These are phyloP conservation scores for Grus americana DNA, from an alignment of 2,113 vertebrate species.

Conservation along the genomic window DNA sequence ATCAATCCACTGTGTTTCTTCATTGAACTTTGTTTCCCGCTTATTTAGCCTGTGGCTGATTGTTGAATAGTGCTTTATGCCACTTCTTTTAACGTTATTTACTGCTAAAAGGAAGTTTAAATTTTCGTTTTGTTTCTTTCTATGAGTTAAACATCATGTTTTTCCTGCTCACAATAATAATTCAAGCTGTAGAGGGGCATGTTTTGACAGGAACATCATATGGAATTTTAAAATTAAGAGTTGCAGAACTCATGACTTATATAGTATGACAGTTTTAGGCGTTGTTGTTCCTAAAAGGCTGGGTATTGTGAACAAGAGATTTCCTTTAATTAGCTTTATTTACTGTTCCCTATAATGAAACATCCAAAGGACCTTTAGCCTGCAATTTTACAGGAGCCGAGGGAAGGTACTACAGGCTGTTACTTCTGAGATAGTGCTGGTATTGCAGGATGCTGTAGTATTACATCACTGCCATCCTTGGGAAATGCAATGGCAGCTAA, in stretches of 20 bases:
- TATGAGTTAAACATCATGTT: neutral
- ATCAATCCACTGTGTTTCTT: neutral
- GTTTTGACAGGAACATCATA: constrained; percentile 30
- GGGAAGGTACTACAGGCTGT: neutral
- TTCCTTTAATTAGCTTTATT: constrained; percentile 53
- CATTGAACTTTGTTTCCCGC: neutral
- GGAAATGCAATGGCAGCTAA: neutral
- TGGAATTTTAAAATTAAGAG: constrained; percentile 14
- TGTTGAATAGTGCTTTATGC: neutral
- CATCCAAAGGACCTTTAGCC: neutral
- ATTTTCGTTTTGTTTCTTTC: constrained; percentile 11
- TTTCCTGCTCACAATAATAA: neutral
- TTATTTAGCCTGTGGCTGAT: neutral
- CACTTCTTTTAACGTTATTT: constrained; percentile 17
- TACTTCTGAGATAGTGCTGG: neutral
- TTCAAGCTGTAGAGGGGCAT: neutral
- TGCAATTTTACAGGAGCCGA: neutral
- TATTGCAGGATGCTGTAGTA: neutral
- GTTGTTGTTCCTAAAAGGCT: constrained; percentile 20
- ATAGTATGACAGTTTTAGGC: neutral
- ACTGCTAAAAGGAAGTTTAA: neutral
- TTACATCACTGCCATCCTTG: neutral
- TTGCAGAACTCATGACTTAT: neutral
- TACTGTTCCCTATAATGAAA: neutral
- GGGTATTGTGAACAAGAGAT: neutral